Percentiles rank a stretch among this genome's conserved stretches.
These are phyloP conservation scores for Reticulitermes speratus DNA, from an alignment of 1,140 invertebrate species.

Conservation along the genomic window DNA sequence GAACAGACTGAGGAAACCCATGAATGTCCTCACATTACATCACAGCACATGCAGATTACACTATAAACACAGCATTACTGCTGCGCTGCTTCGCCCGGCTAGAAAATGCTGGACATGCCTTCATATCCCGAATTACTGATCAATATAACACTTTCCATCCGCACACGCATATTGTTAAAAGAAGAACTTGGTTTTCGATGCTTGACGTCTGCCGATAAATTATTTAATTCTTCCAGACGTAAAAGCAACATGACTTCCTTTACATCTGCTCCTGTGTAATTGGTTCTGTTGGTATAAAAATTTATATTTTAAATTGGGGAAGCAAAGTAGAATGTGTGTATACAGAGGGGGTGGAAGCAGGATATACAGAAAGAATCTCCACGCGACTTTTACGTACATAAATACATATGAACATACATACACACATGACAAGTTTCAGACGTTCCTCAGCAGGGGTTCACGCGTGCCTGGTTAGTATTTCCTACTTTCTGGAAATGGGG, in stretches of 20 bases:
- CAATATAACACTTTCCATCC: too few relatives aligned
- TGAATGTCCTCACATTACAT: too few relatives aligned
- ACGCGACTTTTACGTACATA: neutral
- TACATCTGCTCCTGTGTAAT: neutral
- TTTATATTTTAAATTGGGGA: neutral
- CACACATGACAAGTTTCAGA: neutral
- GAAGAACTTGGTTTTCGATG: neutral
- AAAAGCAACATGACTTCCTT: neutral
- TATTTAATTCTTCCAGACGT: neutral
- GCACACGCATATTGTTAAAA: too few relatives aligned
- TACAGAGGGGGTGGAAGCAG: neutral
- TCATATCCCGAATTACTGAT: too few relatives aligned
- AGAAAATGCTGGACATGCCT: too few relatives aligned
- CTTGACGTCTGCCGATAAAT: neutral
- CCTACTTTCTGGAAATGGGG: slow-evolving; percentile 12
- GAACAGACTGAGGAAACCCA: too few relatives aligned
- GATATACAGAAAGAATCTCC: neutral
- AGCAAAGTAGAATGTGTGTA: neutral
- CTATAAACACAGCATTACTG: too few relatives aligned
- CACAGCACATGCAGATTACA: too few relatives aligned
- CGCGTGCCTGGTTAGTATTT: neutral
- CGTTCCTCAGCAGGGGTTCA: neutral
- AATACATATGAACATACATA: neutral
- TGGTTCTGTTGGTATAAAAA: neutral
- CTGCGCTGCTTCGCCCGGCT: too few relatives aligned